A percentile compares a stretch with the other conserved stretches of the same genome.
These are phyloP conservation scores for Strix aluco DNA, from an alignment of 2,113 vertebrate species.

Conservation along the genomic window DNA sequence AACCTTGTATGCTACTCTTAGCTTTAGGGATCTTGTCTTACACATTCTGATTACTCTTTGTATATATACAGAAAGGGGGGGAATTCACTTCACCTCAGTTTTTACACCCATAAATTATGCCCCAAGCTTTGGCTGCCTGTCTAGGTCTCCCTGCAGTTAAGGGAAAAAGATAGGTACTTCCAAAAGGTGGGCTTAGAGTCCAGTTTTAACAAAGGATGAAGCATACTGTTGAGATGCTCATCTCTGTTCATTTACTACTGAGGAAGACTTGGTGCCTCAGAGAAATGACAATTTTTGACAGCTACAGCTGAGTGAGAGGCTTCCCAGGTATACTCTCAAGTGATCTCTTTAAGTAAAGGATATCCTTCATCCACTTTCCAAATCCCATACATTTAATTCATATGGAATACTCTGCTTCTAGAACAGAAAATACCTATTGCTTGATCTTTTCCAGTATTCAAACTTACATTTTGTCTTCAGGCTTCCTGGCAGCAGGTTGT, in stretches of 20 bases:
- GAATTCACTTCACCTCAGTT: background rate
- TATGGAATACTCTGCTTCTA: background rate
- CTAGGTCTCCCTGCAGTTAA: background rate
- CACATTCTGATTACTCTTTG: background rate
- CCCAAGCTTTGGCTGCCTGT: background rate
- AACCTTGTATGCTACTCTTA: background rate
- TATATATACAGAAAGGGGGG: background rate
- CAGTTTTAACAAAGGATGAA: background rate
- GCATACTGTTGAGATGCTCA: background rate
- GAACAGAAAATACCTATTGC: background rate
- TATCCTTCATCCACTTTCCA: background rate
- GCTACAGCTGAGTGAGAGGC: background rate
- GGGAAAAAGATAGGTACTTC: background rate
- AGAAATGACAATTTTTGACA: background rate
- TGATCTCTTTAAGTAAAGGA: background rate
- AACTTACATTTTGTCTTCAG: conserved; percentile 33
- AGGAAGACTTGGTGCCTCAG: background rate
- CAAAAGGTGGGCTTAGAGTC: background rate
- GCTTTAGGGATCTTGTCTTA: background rate
- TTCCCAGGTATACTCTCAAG: background rate
- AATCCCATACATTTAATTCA: background rate
- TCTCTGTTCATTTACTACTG: background rate
- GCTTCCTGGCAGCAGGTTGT: conserved; percentile 4
- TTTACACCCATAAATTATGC: background rate
- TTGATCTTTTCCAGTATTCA: background rate